Base-by-base conservation (phyloP, 2,113 vertebrate genomes). In the Oncorhynchus nerka region DNA sequence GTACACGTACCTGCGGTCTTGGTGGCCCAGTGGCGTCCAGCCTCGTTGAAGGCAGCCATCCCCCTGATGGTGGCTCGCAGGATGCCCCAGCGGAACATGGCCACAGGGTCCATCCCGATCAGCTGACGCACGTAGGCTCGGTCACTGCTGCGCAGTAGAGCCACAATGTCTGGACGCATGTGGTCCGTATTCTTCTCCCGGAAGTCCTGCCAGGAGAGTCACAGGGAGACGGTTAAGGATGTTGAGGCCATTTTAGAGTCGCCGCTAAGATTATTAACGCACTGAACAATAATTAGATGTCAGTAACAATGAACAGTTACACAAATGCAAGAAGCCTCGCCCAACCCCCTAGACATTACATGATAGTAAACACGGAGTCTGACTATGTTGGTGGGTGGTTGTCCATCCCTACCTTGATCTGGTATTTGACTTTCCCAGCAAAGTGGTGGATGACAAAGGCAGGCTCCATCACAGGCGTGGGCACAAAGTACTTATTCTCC, bases 171-270 rank as follows among this genome's bases (percentile, higher is more conserved):
- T 0, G 97, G 96, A 2, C 98, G 94, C 98, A 99, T 99, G 92
- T 98, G 96, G 86, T 99, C 98, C 24, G 97, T 99, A 84, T 99
- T 99, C 79, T 99, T 99, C 92, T 99, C 98, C 20, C 98, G 94
- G 89, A 99, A 99, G 87, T 99, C 98, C 98, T 99, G 86, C 20
- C 5, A 32, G 48, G 0, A 13, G 0, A 20, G 32, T 0, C 6
- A 45, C 4, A 28, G 24, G 71, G 20, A 32, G 13, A n/a, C 19
- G 5, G 22, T 1, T 68, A n/a, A 73, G 12, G 11, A 66, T 5
- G 11, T 45, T 20, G 4, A 30, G 70, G 5, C 28, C 22, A 6
- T 45, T 45, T 45, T 45, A 45, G 39, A 45, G 39, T 45, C 9
- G 2, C 39, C 9, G 8, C 39, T 12, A 45, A 73, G 15, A 3